Evolutionary conservation across 2,113 vertebrate genomes (phyloP).

Genomic region (Agapornis roseicollis): DNA sequence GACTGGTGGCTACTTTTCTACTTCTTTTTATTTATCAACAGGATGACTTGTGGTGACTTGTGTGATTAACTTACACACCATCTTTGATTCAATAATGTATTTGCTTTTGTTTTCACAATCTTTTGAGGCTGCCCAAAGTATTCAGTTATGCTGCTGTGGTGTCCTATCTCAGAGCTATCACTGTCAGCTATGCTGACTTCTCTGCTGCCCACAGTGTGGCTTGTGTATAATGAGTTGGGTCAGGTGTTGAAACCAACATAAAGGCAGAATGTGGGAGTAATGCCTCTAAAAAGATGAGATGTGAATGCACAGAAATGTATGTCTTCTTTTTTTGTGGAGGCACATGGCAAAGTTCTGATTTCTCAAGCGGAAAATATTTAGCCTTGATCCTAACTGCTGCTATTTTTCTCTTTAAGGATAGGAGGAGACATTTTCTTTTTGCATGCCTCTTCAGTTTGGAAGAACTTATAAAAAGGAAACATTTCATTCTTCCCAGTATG

Average conservation of each 20-base stretch:
- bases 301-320: neutral
- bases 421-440: neutral
- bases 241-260: neutral
- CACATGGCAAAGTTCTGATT: neutral
- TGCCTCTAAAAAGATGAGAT: neutral
- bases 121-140: neutral
- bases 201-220: neutral
- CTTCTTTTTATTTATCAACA: neutral
- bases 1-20: neutral
- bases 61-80: neutral
- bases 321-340: neutral
- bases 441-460: neutral
- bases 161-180: neutral
- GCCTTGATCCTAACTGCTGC: rapidly evolving
- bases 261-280: neutral
- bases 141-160: neutral
- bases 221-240: neutral
- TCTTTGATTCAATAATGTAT: neutral
- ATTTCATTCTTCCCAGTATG: neutral
- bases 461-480: neutral
- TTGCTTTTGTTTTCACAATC: neutral
- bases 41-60: neutral
- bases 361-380: neutral
- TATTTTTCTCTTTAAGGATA: neutral
- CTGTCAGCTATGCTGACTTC: neutral